These are phyloP conservation scores for Phymorhynchus buccinoides DNA, from an alignment of 1,140 invertebrate species.

Conservation along the genomic window DNA sequence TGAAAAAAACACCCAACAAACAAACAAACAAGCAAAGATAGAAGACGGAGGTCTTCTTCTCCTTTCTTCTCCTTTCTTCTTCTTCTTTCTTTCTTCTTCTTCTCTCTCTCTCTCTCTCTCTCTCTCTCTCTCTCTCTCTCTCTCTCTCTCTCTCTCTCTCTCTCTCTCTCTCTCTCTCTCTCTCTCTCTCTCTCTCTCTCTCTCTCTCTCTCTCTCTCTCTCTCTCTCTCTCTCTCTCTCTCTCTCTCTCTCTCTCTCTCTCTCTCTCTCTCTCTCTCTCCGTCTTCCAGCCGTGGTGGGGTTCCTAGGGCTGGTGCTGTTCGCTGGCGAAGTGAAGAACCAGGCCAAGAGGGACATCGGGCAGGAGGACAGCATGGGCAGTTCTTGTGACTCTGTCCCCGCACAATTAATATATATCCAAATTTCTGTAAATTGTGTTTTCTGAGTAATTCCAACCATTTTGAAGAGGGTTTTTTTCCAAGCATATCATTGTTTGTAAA, in stretches of 20 bases:
- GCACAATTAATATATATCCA: too few species aligned
- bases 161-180: neutral
- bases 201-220: neutral
- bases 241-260: conserved; percentile 10
- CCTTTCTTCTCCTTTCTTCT: neutral
- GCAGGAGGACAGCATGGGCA: neutral
- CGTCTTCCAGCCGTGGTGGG: conserved; percentile 27
- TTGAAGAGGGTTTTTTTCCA: too few species aligned
- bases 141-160: neutral
- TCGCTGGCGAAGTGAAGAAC: conserved; percentile 33
- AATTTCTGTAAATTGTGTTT: too few species aligned
- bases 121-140: neutral
- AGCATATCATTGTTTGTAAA: too few species aligned
- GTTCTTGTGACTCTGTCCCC: too few species aligned
- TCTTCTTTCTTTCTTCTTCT: neutral
- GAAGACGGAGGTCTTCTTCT: too few species aligned
- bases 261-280: neutral
- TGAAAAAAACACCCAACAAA: too few species aligned
- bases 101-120: neutral
- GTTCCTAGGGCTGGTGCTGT: conserved; percentile 21
- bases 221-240: too few species aligned
- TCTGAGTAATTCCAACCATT: too few species aligned
- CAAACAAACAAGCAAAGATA: too few species aligned
- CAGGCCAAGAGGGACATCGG: conserved; percentile 7
- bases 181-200: neutral